Conservation (phyloP, 1,140 invertebrate species). For the Aphis gossypii region DNA sequence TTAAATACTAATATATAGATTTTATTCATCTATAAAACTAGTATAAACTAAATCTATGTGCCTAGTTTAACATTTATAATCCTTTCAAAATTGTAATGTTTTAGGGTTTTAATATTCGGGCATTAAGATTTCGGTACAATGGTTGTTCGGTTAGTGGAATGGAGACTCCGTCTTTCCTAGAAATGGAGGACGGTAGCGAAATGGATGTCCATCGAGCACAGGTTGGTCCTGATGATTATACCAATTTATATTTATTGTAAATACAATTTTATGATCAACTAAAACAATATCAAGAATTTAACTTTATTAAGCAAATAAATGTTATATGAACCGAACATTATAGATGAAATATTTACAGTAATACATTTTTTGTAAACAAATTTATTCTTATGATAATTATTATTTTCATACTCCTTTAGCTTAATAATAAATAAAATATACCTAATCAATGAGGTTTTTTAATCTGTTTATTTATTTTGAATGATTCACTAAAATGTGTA, state of each 20-base stretch:
- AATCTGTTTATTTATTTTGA: neutral
- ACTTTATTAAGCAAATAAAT: neutral
- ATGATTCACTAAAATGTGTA: conserved; percentile 26
- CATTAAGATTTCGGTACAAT: too few relatives aligned
- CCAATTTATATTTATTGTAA: too few relatives aligned
- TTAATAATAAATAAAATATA: neutral
- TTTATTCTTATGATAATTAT: neutral
- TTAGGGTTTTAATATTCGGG: conserved; percentile 69
- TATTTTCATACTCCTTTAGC: neutral
- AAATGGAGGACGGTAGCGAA: too few relatives aligned
- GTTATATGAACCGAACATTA: neutral
- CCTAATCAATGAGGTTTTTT: neutral
- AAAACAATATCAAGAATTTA: neutral
- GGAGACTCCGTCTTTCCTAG: too few relatives aligned
- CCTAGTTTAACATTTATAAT: conserved; percentile 1
- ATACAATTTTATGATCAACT: neutral
- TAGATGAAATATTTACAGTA: neutral
- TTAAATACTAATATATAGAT: neutral
- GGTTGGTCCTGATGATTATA: too few relatives aligned
- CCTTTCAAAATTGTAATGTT: conserved; percentile 62
- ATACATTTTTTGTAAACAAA: neutral
- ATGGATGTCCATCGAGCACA: too few relatives aligned
- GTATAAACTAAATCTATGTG: neutral
- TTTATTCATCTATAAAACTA: neutral
- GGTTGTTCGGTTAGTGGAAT: too few relatives aligned